Base-by-base conservation (phyloP, 2,113 vertebrate genomes). In the Delphinus delphis region DNA sequence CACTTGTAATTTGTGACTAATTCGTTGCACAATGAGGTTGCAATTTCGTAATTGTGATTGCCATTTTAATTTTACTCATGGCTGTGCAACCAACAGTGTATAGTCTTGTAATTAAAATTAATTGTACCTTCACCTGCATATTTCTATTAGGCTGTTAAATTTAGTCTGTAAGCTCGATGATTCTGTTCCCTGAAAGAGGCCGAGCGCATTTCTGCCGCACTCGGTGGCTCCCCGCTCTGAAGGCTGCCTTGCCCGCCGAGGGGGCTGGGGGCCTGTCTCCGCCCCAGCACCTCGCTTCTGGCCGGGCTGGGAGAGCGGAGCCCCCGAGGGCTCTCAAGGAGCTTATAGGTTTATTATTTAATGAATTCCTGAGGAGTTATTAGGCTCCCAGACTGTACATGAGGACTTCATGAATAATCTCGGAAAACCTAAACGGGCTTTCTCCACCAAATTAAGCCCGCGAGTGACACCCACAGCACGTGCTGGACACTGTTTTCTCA, bases 11-110 rank as follows among this genome's bases (percentile, higher is more conserved):
- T 99, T 98, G 99, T 98, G 98, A 98, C 99, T 99, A 99, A 99
- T 99, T 99, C 99, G 99, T 99, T 99, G 99, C 99, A 99, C 99
- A 99, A 98, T 99, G 99, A 99, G 99, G 99, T 98, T 98, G 99
- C 99, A 98, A 98, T 99, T 99, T 99, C 98, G 99, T 99, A 99
- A 99, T 99, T 99, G 99, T 99, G 99, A 99, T 99, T 99, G 99
- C 99, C 99, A 99, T 98, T 99, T 99, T 99, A 99, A 99, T 99
- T 99, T 99, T 99, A 99, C 99, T 99, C 99, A 99, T 99, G 99
- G 98, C 99, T 99, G 99, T 99, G 99, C 98, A 98, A 98, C 99
- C 99, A 99, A 99, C 98, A 99, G 98, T 98, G 98, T 98, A 98
- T 97, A 98, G 99, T 99, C 99, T 93, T 98, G 99, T 99, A 99